phyloP scores from a whole-genome alignment of 2,888 invertebrate genomes.

The Gibbula magus region DNA sequence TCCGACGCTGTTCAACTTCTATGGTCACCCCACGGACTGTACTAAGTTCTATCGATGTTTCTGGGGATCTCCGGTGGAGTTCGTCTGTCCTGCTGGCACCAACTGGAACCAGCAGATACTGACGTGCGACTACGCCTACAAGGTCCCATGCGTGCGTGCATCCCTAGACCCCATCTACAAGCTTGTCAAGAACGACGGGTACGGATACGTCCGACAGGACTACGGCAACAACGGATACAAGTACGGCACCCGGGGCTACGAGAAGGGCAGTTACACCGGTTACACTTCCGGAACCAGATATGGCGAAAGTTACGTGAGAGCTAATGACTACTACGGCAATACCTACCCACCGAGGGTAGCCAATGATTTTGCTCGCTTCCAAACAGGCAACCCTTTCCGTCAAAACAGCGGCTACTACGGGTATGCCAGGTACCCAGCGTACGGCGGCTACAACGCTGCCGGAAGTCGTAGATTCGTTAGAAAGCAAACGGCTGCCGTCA shows the following conservation, averaged over 20 bases:
- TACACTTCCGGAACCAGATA: not conserved
- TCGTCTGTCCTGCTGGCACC: slow-evolving; percentile 39
- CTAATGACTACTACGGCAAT: not conserved
- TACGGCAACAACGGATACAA: not conserved
- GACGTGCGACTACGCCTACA: slow-evolving; percentile 41
- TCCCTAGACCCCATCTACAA: not conserved
- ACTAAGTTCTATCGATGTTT: slow-evolving; percentile 45
- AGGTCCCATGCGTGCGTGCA: slow-evolving; percentile 35
- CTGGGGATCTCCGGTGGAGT: slow-evolving; percentile 39
- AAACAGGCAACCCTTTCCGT: no score
- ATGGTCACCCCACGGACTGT: slow-evolving; percentile 43
- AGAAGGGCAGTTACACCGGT: not conserved
- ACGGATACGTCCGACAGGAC: not conserved
- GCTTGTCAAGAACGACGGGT: not conserved
- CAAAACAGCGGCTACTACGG: no score
- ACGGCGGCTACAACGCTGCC: no score
- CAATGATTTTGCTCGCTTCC: no score
- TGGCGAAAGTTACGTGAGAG: not conserved
- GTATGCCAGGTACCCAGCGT: no score
- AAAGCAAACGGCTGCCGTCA: no score
- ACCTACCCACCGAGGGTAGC: no score
- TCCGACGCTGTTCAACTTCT: slow-evolving; percentile 45
- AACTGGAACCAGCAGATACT: slow-evolving; percentile 42
- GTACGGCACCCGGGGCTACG: not conserved
- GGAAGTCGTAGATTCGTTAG: no score